A percentile compares a stretch with the other conserved stretches of the same genome.
These are phyloP conservation scores for Drosophila paramelanica DNA, from an alignment of 2,888 invertebrate genomes.

Conservation along the genomic window DNA sequence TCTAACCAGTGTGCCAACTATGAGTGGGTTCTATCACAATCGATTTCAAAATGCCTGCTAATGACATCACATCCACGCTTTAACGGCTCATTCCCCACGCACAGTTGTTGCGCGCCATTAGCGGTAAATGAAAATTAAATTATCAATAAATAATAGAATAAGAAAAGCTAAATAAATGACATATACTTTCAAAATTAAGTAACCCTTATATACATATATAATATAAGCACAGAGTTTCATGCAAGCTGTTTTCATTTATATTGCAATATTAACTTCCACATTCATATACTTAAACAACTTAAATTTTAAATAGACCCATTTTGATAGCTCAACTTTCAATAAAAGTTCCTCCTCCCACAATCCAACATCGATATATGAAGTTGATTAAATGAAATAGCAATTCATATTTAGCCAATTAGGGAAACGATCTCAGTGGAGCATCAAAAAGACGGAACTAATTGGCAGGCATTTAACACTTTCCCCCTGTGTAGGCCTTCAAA, in stretches of 20 bases:
- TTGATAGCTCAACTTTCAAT: background rate
- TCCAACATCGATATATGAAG: slow-evolving; percentile 51
- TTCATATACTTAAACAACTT: background rate
- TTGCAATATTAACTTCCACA: too few relatives aligned
- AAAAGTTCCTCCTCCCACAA: slow-evolving; percentile 8
- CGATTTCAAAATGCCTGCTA: slow-evolving; percentile 52
- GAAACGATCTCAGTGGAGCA: slow-evolving; percentile 51
- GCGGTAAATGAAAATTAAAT: slow-evolving; percentile 14
- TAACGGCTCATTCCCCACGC: slow-evolving; percentile 3
- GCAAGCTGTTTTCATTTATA: background rate
- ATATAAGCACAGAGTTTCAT: background rate
- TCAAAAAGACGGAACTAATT: slow-evolving; percentile 71
- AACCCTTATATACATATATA: background rate
- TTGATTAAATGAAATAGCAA: slow-evolving; percentile 62
- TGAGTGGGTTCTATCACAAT: slow-evolving; percentile 61
- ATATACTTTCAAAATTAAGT: too few relatives aligned
- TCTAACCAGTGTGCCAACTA: slow-evolving; percentile 61
- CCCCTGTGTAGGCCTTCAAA: slow-evolving; percentile 24
- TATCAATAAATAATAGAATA: slow-evolving; percentile 13
- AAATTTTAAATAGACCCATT: background rate
- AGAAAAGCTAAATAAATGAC: background rate
- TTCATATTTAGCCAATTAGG: slow-evolving; percentile 79
- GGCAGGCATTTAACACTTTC: slow-evolving; percentile 79
- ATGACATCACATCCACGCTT: slow-evolving; percentile 51
- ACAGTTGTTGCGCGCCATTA: slow-evolving; percentile 3